Conservation (phyloP, 2,113 vertebrate genomes). For the Verasper variegatus region DNA sequence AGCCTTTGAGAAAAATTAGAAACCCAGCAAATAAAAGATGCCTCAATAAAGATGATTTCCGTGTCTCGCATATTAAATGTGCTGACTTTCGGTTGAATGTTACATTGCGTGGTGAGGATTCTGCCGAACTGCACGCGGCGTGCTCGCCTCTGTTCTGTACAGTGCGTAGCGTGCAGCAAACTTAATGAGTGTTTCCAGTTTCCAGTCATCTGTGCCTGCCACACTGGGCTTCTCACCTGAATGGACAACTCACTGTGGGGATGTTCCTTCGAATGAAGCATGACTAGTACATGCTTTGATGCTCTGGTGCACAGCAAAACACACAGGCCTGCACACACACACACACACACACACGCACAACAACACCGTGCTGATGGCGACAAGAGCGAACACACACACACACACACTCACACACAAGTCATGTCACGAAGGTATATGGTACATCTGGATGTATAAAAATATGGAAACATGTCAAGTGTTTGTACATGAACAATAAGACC, state of each 20-base stretch:
- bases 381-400: constrained; percentile 26
- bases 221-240: constrained; percentile 36
- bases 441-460: neutral
- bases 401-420: constrained; percentile 23
- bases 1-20: too few relatives aligned
- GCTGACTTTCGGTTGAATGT: constrained; percentile 1
- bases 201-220: constrained; percentile 3
- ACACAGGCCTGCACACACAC: neutral
- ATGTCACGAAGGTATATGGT: neutral
- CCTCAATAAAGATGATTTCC: neutral
- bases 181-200: neutral
- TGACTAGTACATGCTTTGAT: constrained; percentile 44
- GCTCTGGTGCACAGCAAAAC: constrained; percentile 34
- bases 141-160: neutral
- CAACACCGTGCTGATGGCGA: constrained; percentile 17
- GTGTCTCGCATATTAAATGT: neutral
- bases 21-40: neutral
- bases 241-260: constrained; percentile 16
- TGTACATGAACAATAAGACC: neutral
- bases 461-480: too few relatives aligned
- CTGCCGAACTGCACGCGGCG: neutral
- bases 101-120: neutral
- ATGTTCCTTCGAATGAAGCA: constrained; percentile 50
- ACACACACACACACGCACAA: neutral
- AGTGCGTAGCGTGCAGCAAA: constrained; percentile 16